Percentiles rank a stretch among this genome's conserved stretches.
Conservation (phyloP, 2,888 invertebrate genomes). For the Lampropteryx suffumata region DNA sequence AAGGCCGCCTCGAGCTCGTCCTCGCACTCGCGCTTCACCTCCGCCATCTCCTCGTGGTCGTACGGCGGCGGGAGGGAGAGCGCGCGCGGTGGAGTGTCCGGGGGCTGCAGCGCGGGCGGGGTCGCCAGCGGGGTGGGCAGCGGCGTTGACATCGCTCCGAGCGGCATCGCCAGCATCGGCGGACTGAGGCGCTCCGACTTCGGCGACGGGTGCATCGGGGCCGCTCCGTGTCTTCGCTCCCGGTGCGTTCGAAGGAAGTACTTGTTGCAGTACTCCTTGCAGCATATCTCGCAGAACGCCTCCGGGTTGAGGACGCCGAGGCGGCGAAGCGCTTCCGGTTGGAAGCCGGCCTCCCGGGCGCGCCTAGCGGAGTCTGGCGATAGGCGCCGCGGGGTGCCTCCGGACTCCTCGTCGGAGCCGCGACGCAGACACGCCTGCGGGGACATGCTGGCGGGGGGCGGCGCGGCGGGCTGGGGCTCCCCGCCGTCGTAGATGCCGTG, state of each 20-base stretch:
- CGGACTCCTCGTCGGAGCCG: slow-evolving; percentile 73
- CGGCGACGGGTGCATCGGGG: slow-evolving; percentile 59
- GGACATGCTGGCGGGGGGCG: slow-evolving; percentile 69
- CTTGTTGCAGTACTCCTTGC: slow-evolving; percentile 96
- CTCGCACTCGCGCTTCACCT: slow-evolving; percentile 80
- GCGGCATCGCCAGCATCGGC: slow-evolving; percentile 16
- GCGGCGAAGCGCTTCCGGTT: slow-evolving; percentile 88
- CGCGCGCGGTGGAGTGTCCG: slow-evolving; percentile 83
- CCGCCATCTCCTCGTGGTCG: slow-evolving; percentile 62
- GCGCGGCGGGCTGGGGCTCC: slow-evolving; percentile 61
- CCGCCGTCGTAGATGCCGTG: slow-evolving; percentile 93
- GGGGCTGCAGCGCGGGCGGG: slow-evolving; percentile 86
- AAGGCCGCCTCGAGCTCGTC: slow-evolving; percentile 71
- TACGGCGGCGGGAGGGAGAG: slow-evolving; percentile 62
- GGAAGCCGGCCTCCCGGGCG: slow-evolving; percentile 87
- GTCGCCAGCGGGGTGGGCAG: slow-evolving; percentile 71
- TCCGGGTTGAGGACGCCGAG: slow-evolving; percentile 93
- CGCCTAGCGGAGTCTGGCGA: slow-evolving; percentile 84
- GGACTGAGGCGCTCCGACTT: slow-evolving; percentile 68
- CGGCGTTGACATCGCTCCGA: slow-evolving; percentile 79
- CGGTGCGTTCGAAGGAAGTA: slow-evolving; percentile 96
- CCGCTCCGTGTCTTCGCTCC: slow-evolving; percentile 95
- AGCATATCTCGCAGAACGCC: slow-evolving; percentile 96
- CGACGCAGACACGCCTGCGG: slow-evolving; percentile 78
- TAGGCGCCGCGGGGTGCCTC: slow-evolving; percentile 81